Conservation (phyloP, 2,797 vertebrate genomes). For the Brachyalestes nurse region DNA sequence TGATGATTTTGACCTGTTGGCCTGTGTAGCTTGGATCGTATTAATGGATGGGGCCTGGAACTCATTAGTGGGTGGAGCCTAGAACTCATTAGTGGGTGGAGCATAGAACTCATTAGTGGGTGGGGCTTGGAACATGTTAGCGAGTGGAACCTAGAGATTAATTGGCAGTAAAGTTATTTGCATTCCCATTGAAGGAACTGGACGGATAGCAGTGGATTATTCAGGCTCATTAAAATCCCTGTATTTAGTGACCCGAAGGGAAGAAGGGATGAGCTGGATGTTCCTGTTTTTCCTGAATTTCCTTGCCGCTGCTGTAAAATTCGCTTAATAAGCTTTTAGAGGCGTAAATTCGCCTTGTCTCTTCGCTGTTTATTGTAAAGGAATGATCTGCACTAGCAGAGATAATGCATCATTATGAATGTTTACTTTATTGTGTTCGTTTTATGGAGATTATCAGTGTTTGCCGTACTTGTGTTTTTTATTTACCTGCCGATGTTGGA, state of each 20-base stretch:
- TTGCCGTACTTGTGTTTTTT: conserved; percentile 54
- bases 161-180: neutral
- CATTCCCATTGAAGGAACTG: neutral
- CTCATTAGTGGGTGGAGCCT: too few relatives aligned
- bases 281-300: conserved; percentile 59
- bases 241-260: neutral
- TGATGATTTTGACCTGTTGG: too few relatives aligned
- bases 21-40: too few relatives aligned
- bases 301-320: conserved; percentile 5
- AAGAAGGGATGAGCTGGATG: too few relatives aligned
- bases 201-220: neutral
- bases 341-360: neutral
- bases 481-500: conserved; percentile 50
- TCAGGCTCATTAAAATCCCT: neutral
- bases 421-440: conserved; percentile 44
- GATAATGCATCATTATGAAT: conserved; percentile 57
- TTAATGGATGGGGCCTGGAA: too few relatives aligned
- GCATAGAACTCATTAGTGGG: neutral
- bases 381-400: conserved; percentile 73
- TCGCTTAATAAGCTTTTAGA: neutral
- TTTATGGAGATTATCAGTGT: conserved; percentile 53
- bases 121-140: neutral
- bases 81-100: too few relatives aligned
- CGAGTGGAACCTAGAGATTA: neutral
- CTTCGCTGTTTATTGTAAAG: neutral